These are phyloP conservation scores for Leptodactylus fallax DNA, from an alignment of 2,797 vertebrate species.

Conservation along the genomic window DNA sequence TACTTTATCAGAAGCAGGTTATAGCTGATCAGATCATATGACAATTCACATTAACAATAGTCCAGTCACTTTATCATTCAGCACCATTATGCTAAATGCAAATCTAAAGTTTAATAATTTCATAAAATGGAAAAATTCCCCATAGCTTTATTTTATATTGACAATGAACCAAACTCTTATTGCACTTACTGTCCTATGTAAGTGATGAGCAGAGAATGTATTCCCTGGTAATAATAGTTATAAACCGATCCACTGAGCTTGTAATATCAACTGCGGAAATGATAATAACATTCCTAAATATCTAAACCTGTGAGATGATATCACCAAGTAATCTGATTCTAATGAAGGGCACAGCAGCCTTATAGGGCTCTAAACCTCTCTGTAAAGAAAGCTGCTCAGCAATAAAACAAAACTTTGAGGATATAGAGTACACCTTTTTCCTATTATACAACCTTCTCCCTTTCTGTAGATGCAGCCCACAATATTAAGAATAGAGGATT, in stretches of 20 bases:
- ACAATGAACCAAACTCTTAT: not conserved
- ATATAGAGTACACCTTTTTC: too few relatives aligned
- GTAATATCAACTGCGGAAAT: not conserved
- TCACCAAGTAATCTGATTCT: not conserved
- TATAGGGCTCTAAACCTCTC: not conserved
- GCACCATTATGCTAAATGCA: not conserved
- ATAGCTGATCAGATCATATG: not conserved
- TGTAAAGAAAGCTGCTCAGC: not conserved
- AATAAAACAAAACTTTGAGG: too few relatives aligned
- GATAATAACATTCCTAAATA: not conserved
- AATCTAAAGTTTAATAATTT: not conserved
- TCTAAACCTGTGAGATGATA: not conserved
- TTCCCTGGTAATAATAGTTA: not conserved
- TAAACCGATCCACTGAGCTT: not conserved
- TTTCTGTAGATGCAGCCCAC: not conserved
- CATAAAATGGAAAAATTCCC: not conserved
- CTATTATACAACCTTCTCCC: too few relatives aligned
- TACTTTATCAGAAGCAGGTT: not conserved
- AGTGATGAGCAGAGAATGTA: not conserved
- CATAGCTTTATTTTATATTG: not conserved
- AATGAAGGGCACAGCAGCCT: not conserved
- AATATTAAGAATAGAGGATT: not conserved
- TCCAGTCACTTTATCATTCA: not conserved
- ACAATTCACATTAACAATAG: not conserved
- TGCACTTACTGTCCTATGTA: not conserved